Evolutionary conservation across 2,888 invertebrate species (phyloP), one percentile per base, ranked within the genome.

Genomic region (Agrilus mali): DNA sequence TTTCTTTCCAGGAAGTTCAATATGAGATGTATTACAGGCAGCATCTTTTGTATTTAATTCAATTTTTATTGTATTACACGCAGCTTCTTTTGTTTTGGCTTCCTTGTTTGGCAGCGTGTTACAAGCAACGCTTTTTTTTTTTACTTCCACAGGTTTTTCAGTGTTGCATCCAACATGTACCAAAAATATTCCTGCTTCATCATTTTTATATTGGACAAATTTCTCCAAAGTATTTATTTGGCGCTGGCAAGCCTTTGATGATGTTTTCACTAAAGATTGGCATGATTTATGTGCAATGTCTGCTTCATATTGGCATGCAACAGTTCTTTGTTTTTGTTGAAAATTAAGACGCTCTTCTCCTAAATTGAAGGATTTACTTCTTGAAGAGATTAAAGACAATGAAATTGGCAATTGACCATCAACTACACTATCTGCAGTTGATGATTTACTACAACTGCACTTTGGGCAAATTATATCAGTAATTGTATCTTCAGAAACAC

Each of bases 361-460:
- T 52, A 75, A 66, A 55, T 75, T 74, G 53, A 78, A 78, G 1
- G 77, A 77, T 47, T 72, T 71, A 54, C 76, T 78, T 42, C 75
- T 65, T 2, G 69, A 69, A 1, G 65, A 62, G 40, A 56, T 65
- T 55, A 72, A 58, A 44, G 69, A 66, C 20, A 75, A 56, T 1
- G 74, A 74, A 27, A 73, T 59, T 2, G 72, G 65, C 1, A 59
- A 52, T 43, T 56, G 55, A 33, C 46, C 33, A 42, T 60, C 59
- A 49, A 55, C 56, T 40, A 44, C 50, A 20, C 45, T 54, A 7
- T 70, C 70, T 7, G 73, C 78, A 34, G 80, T 65, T 38, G 71
- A 74, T 40, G 71, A 67, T 44, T 72, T 77, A 40, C 59, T 52
- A 4, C 61, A 59, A 33, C 61, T 65, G 54, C 74, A 75, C 59